Conservation (phyloP, 1,140 invertebrate species). For the Trichonephila clavipes region DNA sequence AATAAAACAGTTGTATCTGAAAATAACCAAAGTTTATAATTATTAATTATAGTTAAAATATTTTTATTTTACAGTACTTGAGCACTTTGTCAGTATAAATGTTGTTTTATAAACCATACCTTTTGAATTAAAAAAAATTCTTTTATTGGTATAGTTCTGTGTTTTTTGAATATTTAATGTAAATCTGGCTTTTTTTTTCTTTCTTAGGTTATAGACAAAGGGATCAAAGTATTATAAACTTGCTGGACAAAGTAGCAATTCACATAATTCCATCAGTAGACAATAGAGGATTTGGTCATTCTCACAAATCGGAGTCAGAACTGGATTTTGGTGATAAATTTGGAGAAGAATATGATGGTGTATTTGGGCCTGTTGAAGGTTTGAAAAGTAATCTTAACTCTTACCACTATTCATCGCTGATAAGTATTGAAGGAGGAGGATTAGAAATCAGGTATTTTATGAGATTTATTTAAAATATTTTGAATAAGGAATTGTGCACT, state of each 20-base stretch:
- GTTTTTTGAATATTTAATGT: neutral
- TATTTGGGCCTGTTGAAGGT: slow-evolving; percentile 71
- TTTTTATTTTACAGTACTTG: too few species aligned
- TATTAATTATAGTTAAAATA: too few species aligned
- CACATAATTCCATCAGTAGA: slow-evolving; percentile 88
- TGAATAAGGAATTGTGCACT: too few species aligned
- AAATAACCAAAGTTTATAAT: too few species aligned
- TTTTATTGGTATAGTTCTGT: too few species aligned
- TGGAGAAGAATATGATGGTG: slow-evolving; percentile 67
- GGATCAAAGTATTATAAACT: slow-evolving; percentile 84
- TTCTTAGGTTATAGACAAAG: slow-evolving; percentile 85
- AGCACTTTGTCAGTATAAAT: too few species aligned
- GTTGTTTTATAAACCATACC: too few species aligned
- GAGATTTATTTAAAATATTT: slow-evolving; percentile 57
- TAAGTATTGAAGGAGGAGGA: slow-evolving; percentile 85
- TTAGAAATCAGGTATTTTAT: slow-evolving; percentile 83
- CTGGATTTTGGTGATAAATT: slow-evolving; percentile 76
- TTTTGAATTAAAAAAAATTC: too few species aligned
- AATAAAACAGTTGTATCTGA: too few species aligned
- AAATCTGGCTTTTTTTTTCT: neutral
- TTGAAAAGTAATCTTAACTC: slow-evolving; percentile 71
- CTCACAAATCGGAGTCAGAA: slow-evolving; percentile 78
- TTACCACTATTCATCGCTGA: slow-evolving; percentile 82
- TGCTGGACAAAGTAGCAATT: slow-evolving; percentile 88
- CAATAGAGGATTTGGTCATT: slow-evolving; percentile 65